phyloP scores from a whole-genome alignment of 2,113 vertebrate species.

The Boleophthalmus pectinirostris region DNA sequence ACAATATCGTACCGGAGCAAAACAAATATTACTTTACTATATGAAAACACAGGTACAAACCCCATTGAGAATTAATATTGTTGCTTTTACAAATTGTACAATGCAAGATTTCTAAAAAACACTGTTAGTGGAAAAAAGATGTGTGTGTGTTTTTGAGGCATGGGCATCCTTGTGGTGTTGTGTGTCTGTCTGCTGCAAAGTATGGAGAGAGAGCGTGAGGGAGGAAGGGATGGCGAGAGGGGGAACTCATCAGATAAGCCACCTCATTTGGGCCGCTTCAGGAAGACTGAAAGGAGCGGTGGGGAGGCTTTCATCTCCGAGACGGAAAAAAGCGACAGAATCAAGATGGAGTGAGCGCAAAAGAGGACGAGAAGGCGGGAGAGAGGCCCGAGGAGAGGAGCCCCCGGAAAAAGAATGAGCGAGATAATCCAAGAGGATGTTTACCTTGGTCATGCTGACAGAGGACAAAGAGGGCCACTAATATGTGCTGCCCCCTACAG shows the following conservation, averaged over 20 bases:
- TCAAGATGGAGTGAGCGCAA: constrained; percentile 60
- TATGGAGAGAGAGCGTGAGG: not conserved
- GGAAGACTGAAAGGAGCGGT: constrained; percentile 73
- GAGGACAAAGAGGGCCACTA: constrained; percentile 62
- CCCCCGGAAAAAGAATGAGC: constrained; percentile 58
- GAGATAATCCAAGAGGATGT: constrained; percentile 71
- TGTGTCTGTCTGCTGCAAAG: not conserved
- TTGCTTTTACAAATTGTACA: no score
- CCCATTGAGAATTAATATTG: no score
- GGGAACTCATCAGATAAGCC: constrained; percentile 67
- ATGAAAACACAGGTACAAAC: no score
- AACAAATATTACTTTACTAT: no score
- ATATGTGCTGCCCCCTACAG: constrained; percentile 62
- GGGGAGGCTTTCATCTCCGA: constrained; percentile 81
- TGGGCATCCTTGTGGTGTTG: constrained; percentile 1
- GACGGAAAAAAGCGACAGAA: constrained; percentile 59
- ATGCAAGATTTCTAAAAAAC: no score
- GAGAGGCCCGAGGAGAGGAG: constrained; percentile 46
- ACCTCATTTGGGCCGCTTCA: constrained; percentile 78
- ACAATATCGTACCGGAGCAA: no score
- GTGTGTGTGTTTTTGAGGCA: not conserved
- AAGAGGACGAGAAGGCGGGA: constrained; percentile 59
- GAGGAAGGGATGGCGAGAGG: constrained; percentile 14
- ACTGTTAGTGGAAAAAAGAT: no score
- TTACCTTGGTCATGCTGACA: constrained; percentile 70